These are phyloP conservation scores for Beaufortia kweichowensis DNA, from an alignment of 2,113 vertebrate genomes.

Conservation along the genomic window DNA sequence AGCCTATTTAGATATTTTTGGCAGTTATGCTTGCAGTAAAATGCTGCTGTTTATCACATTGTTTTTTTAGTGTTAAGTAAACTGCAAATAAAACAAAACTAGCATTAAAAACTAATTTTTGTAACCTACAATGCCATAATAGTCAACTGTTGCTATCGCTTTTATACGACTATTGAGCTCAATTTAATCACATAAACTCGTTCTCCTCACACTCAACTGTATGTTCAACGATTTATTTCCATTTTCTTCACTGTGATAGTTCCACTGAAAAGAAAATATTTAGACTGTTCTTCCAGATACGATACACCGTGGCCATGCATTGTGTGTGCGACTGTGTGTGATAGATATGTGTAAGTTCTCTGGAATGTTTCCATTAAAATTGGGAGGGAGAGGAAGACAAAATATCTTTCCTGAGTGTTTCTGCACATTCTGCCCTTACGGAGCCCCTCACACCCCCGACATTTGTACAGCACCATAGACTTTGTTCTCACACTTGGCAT, in stretches of 20 bases:
- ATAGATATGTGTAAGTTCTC: slow-evolving; percentile 25
- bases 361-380: slow-evolving; percentile 54
- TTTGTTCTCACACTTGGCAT: not conserved
- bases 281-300: slow-evolving; percentile 38
- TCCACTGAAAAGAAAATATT: slow-evolving; percentile 52
- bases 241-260: slow-evolving; percentile 15
- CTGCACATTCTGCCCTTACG: not conserved
- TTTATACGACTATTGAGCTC: too few species aligned
- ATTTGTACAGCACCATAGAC: not conserved
- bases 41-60: not conserved
- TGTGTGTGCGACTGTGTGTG: slow-evolving; percentile 23
- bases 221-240: slow-evolving; percentile 38
- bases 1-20: not conserved
- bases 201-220: not conserved
- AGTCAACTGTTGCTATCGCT: too few species aligned
- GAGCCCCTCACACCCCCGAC: not conserved
- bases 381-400: slow-evolving; percentile 22
- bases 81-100: too few species aligned
- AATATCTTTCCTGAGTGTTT: slow-evolving; percentile 8
- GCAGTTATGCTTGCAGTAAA: too few species aligned
- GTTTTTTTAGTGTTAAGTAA: too few species aligned
- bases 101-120: too few species aligned
- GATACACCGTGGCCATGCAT: slow-evolving; percentile 13
- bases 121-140: too few species aligned
- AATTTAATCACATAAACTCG: too few species aligned